Evolutionary conservation across 2,113 vertebrate genomes (phyloP).

Genomic region (Pelvicachromis taeniatus): DNA sequence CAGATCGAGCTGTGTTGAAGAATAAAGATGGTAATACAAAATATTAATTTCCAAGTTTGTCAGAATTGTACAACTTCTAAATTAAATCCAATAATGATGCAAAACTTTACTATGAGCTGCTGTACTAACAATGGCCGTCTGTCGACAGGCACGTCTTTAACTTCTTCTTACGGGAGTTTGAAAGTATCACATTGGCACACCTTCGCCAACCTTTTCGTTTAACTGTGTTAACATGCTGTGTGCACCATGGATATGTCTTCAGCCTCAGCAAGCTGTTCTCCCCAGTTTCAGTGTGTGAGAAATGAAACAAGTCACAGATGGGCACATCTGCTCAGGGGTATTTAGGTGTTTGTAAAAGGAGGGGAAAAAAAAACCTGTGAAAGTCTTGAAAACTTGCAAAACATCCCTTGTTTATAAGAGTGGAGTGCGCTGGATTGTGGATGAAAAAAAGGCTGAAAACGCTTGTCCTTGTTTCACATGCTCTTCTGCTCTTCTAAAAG

Average conservation of each 20-base stretch:
- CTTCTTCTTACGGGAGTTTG: neutral
- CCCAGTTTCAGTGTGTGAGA: neutral
- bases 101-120: neutral
- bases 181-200: neutral
- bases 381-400: slow-evolving; percentile 16
- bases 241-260: neutral
- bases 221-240: neutral
- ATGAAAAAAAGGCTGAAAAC: neutral
- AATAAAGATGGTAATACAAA: neutral
- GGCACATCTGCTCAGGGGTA: slow-evolving; percentile 38
- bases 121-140: neutral
- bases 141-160: neutral
- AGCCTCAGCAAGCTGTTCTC: slow-evolving; percentile 11
- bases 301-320: slow-evolving; percentile 39
- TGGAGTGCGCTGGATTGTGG: neutral
- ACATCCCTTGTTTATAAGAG: neutral
- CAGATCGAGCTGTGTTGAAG: too few relatives aligned
- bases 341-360: neutral
- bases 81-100: neutral
- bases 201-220: neutral
- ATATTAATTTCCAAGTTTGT: neutral
- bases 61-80: neutral
- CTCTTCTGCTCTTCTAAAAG: slow-evolving; percentile 1
- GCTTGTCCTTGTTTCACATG: neutral
- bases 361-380: neutral